Evolutionary conservation across 2,888 invertebrate genomes (phyloP), one percentile per base, ranked within the genome.

Genomic region (Germaria angustata): DNA sequence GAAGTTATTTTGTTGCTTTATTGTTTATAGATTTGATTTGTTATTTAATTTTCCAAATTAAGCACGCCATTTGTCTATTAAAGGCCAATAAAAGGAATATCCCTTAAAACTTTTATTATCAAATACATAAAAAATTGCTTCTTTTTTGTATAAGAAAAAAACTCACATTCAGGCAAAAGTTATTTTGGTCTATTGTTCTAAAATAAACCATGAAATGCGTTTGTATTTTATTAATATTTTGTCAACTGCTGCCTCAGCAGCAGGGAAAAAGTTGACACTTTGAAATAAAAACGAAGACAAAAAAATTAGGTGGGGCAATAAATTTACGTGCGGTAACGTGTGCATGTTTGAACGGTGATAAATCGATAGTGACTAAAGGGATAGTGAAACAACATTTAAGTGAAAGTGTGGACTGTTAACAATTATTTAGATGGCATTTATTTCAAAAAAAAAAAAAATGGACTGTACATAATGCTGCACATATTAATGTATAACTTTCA

Each of bases 21-120:
- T 79, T 79, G 57, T 53, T 66, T 66, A 61, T 51, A 53, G 57
- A 59, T 73, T 73, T 73, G 79, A 79, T 79, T 79, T 72, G 72
- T 72, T 79, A 72, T 73, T 72, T 66, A 68, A 79, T 72, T 71
- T 55, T 81, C 49, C 53, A 79, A 79, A 66, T 82, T 71, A 65
- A 79, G 76, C 82, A 82, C 82, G 82, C 79, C 59, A 82, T 82
- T 79, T 79, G 66, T 82, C 82, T 82, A 82, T 82, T 82, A 82
- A 82, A 82, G 79, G 66, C 66, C 75, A 79, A 82, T 82, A 75
- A 82, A 82, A 69, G 61, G 61, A 61, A 77, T 68, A 39, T 22
- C 51, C 51, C 51, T 41, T 17, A 39, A 9, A 15, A 39, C 51
- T 51, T 61, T 51, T 51, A 41, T 51, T 36, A 65, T 34, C 24